Base-by-base conservation (phyloP, 2,888 invertebrate species). In the Hipparchia semele region DNA sequence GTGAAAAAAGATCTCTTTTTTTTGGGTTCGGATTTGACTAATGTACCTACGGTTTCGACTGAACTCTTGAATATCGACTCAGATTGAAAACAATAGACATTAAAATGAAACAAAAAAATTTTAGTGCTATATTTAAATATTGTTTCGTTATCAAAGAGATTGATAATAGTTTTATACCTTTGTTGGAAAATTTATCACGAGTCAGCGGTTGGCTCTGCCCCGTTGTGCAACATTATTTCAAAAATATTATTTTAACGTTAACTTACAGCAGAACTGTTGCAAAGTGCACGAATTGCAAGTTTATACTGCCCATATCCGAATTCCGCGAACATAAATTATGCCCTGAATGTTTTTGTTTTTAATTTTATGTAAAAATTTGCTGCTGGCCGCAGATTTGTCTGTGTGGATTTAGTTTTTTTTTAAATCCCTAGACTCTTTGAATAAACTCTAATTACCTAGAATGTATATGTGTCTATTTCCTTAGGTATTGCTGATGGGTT, bases 181-280 rank as follows among this genome's bases (percentile, higher is more conserved):
- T 23, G 23, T 23, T 23, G 8, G 51, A 45, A 45, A 45, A 61
- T 54, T 39, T n/a, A 66, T 66, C 39, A 46, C 5, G 54, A 54
- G 49, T 68, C 68, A 68, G 68, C 56, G 58, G 45, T 49, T 58
- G 45, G 10, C 33, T 49, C 8, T 51, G 4, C 5, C 8, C 23
- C 5, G 13, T 12, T 68, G 58, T 68, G 58, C 58, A 68, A 13
- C 64, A 13, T 64, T 58, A 46, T 58, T 58, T 68, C 46, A 56
- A 68, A 67, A 67, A 68, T 68, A 58, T 58, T 49, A 58, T 68
- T 68, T 68, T 58, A 68, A 68, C 68, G 56, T 68, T 45, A 58
- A 58, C 13, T 56, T 13, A 58, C 68, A 58, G 58, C 46, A 23
- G 58, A 46, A 46, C 51, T 58, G 58, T 49, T 64, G 46, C 64